Conservation (phyloP, 2,888 invertebrate genomes). For the Hecatera dysodea region DNA sequence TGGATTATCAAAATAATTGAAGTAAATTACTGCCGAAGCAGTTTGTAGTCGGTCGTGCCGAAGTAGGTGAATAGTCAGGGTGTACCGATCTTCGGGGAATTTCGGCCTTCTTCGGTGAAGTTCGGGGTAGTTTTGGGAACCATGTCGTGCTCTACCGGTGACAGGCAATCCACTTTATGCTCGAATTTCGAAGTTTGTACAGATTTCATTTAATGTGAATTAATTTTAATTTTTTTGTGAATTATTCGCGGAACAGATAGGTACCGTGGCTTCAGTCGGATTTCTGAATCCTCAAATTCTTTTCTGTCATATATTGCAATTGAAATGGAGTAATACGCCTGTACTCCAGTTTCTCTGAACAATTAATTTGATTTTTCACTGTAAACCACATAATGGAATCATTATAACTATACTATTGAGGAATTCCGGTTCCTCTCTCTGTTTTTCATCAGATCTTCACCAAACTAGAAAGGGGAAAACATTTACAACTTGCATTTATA, state of each 20-base stretch:
- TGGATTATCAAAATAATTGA: slow-evolving; percentile 71
- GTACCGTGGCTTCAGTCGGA: no score
- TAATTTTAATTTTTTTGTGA: not conserved
- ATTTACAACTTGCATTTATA: no score
- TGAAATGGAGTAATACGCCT: no score
- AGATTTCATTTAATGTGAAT: not conserved
- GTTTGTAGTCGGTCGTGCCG: slow-evolving; percentile 48
- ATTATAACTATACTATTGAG: no score
- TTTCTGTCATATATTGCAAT: no score
- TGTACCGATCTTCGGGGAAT: not conserved
- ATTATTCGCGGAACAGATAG: slow-evolving; percentile 3
- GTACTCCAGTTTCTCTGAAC: no score
- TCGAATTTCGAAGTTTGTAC: not conserved
- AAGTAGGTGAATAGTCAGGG: slow-evolving; percentile 57
- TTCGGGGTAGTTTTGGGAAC: slow-evolving; percentile 5
- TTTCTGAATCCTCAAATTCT: no score
- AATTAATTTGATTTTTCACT: no score
- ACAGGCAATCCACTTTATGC: slow-evolving; percentile 4
- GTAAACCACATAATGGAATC: no score
- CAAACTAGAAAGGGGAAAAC: no score
- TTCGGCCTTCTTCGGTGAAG: slow-evolving; percentile 12
- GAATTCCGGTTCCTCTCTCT: no score
- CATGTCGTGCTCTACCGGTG: slow-evolving; percentile 1
- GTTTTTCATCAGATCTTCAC: no score
- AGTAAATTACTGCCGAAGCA: slow-evolving; percentile 67